A percentile compares a stretch with the other conserved stretches of the same genome.
Evolutionary conservation across 1,140 invertebrate species (phyloP).

Genomic region (Melitaea cinxia): DNA sequence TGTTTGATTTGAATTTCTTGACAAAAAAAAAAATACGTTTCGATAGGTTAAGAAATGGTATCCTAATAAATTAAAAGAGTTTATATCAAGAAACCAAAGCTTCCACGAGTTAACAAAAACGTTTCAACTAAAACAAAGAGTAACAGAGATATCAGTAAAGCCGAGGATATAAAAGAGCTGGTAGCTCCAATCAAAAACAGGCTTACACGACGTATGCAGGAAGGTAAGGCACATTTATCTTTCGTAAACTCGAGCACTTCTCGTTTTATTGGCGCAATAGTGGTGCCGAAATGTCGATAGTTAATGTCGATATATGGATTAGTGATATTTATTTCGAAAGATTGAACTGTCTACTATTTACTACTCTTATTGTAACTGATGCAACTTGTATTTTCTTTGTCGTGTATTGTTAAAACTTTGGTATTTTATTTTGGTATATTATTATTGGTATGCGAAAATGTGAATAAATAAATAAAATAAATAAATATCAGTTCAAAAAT

Average conservation of each 20-base stretch:
- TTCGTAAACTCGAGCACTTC: not conserved
- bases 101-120: not conserved
- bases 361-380: too few species aligned
- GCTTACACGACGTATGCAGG: not conserved
- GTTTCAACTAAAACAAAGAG: not conserved
- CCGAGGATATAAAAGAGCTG: not conserved
- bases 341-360: too few species aligned
- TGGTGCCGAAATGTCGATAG: not conserved
- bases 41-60: not conserved
- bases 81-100: not conserved
- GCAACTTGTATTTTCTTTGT: too few species aligned
- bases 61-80: not conserved
- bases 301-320: too few species aligned
- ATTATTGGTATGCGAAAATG: too few species aligned
- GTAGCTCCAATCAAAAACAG: conserved; percentile 1
- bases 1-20: too few species aligned
- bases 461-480: too few species aligned
- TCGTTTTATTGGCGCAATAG: conserved; percentile 10
- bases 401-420: too few species aligned
- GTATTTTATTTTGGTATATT: too few species aligned
- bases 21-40: too few species aligned
- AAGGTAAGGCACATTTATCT: conserved; percentile 4
- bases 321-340: too few species aligned
- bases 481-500: too few species aligned
- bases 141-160: not conserved